Evolutionary conservation across 2,113 vertebrate genomes (phyloP).

Genomic region (Siniperca chuatsi): DNA sequence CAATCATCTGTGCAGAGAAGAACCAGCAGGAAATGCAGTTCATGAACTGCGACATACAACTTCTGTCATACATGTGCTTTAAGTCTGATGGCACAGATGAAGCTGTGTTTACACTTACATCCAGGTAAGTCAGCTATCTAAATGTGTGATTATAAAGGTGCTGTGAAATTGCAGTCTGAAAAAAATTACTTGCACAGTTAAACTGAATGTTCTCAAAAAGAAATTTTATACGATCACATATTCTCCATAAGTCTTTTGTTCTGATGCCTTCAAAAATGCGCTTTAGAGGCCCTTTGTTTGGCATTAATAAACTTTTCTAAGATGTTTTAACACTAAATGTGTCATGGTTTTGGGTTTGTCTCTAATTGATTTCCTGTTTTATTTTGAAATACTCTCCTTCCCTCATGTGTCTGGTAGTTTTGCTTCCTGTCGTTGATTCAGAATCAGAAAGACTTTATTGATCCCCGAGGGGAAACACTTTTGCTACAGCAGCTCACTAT

Average conservation of each 20-base stretch:
- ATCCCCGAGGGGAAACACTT: too few relatives aligned
- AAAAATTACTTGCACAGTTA: not conserved
- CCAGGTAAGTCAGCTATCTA: not conserved
- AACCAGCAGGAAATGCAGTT: slow-evolving; percentile 11
- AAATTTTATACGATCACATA: not conserved
- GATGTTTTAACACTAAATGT: not conserved
- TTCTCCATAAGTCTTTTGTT: too few relatives aligned
- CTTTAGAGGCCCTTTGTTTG: too few relatives aligned
- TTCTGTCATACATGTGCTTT: not conserved
- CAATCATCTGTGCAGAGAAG: slow-evolving; percentile 11
- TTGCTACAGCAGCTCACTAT: too few relatives aligned
- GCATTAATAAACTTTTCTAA: not conserved
- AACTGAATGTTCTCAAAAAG: not conserved
- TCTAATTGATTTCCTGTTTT: too few relatives aligned
- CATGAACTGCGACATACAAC: slow-evolving; percentile 5
- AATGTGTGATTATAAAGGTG: not conserved
- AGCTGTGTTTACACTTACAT: not conserved
- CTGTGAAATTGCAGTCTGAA: not conserved
- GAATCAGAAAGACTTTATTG: too few relatives aligned
- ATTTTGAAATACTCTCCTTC: too few relatives aligned
- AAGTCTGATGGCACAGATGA: slow-evolving; percentile 8
- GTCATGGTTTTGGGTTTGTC: too few relatives aligned
- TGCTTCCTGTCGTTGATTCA: too few relatives aligned
- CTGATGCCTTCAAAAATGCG: too few relatives aligned
- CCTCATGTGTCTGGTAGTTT: too few relatives aligned